A percentile compares a stretch with the other conserved stretches of the same genome.
Conservation (phyloP, 2,888 invertebrate genomes). For the Athripsodes cinereus region DNA sequence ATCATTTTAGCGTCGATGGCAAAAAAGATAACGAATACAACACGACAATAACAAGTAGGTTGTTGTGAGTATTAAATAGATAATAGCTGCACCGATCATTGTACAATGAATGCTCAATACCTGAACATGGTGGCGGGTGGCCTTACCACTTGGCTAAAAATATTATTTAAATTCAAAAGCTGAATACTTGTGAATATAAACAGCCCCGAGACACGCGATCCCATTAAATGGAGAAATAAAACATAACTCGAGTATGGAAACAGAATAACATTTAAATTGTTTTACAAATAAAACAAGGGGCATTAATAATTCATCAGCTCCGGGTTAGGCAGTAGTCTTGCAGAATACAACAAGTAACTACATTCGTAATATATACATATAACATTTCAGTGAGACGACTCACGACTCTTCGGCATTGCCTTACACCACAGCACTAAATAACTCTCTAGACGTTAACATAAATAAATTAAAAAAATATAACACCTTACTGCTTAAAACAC, state of each 20-base stretch:
- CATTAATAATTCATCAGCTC: slow-evolving; percentile 25
- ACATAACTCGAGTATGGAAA: slow-evolving; percentile 18
- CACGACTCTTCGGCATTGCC: too few species aligned
- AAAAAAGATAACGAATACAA: too few species aligned
- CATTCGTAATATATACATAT: too few species aligned
- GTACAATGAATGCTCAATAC: slow-evolving; percentile 13
- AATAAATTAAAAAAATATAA: too few species aligned
- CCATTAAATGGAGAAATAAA: slow-evolving; percentile 18
- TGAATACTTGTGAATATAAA: slow-evolving; percentile 22
- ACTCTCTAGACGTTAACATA: too few species aligned
- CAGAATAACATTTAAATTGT: slow-evolving; percentile 26
- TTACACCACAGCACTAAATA: too few species aligned
- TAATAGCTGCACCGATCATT: neutral
- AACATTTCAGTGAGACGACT: too few species aligned
- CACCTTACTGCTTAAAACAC: too few species aligned
- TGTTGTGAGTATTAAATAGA: too few species aligned
- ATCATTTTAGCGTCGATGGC: too few species aligned
- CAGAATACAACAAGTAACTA: too few species aligned
- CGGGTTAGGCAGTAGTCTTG: neutral
- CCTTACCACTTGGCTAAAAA: slow-evolving; percentile 6
- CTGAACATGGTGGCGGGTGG: slow-evolving; percentile 9
- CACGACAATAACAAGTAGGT: too few species aligned
- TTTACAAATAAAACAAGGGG: slow-evolving; percentile 25
- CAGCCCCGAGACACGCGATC: slow-evolving; percentile 23
- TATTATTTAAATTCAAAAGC: slow-evolving; percentile 24